Evolutionary conservation across 2,113 vertebrate genomes (phyloP), one percentile per base, ranked within the genome.

Genomic region (Uropsilus gracilis): DNA sequence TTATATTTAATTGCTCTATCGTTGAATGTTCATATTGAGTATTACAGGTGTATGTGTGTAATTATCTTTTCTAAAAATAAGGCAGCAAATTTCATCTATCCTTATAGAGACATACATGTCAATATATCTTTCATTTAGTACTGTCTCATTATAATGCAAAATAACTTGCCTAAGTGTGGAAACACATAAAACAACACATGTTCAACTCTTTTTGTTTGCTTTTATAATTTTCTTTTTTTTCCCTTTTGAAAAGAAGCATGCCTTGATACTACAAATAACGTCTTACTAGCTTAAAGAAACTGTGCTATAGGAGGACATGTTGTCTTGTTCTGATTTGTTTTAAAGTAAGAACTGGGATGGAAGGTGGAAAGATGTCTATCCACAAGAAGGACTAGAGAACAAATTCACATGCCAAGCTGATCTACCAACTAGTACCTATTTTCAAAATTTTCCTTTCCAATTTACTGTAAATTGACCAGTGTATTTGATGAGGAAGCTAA

Each of bases 231-330:
- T n/a, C n/a, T n/a, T n/a, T n/a, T n/a, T n/a, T n/a, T n/a, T n/a
- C n/a, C n/a, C n/a, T n/a, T n/a, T 63, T 92, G 44, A 95, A 78
- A 7, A 72, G 37, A 92, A 78, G 32, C 10, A n/a, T n/a, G n/a
- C 69, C 76, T 81, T 87, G 48, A 39, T 37, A 46, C 71, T 63
- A 8, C 63, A 63, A 63, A 92, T 22, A 77, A 63, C 13, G 2
- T 95, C n/a, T 77, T n/a, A 32, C 22, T 39, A 32, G 37, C 5
- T 39, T 69, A 77, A 82, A 76, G 22, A 82, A 89, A 77, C 32
- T 88, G 34, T 71, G 37, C 20, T 72, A 22, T 77, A 22, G 63
- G 20, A 78, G 28, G 16, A 37, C 44, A 9, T 34, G 61, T 37
- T 37, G 20, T 26, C 44, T 32, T 53, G 8, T 83, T n/a, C 63